Conservation (phyloP, 2,797 vertebrate genomes). For the Poeciliopsis infans region DNA sequence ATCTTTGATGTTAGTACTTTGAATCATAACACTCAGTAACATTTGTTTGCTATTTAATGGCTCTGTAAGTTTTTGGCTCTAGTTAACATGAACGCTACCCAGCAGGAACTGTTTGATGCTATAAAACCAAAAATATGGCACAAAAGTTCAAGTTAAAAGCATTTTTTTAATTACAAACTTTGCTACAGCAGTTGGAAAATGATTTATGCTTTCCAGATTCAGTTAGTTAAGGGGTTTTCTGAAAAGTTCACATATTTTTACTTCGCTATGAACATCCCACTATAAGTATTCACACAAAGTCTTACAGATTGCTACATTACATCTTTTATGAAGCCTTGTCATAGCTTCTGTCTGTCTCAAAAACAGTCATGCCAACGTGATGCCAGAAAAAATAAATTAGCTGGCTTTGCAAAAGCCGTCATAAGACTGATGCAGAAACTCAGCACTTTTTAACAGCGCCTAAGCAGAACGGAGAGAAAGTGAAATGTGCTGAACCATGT, state of each 20-base stretch:
- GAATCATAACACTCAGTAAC: slow-evolving; percentile 1
- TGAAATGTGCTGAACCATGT: slow-evolving; percentile 14
- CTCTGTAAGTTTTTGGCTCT: neutral
- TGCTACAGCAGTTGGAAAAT: neutral
- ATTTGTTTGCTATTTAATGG: neutral
- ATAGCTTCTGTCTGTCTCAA: neutral
- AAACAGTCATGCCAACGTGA: neutral
- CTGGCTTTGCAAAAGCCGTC: slow-evolving; percentile 2
- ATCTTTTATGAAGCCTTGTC: neutral
- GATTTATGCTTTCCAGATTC: neutral
- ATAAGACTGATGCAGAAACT: slow-evolving; percentile 3
- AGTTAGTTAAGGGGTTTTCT: neutral
- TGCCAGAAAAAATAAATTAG: slow-evolving; percentile 1
- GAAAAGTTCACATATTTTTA: neutral
- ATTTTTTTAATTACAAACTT: neutral
- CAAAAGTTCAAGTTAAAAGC: neutral
- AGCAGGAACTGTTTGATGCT: neutral
- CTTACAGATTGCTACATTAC: neutral
- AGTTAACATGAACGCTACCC: neutral
- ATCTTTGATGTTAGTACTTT: neutral
- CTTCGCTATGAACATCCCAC: neutral
- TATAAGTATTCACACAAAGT: neutral
- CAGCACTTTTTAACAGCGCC: slow-evolving; percentile 5
- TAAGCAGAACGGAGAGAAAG: slow-evolving; percentile 8
- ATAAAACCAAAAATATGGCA: neutral